phyloP scores from a whole-genome alignment of 2,888 invertebrate species.

The Eupithecia pulchellata region DNA sequence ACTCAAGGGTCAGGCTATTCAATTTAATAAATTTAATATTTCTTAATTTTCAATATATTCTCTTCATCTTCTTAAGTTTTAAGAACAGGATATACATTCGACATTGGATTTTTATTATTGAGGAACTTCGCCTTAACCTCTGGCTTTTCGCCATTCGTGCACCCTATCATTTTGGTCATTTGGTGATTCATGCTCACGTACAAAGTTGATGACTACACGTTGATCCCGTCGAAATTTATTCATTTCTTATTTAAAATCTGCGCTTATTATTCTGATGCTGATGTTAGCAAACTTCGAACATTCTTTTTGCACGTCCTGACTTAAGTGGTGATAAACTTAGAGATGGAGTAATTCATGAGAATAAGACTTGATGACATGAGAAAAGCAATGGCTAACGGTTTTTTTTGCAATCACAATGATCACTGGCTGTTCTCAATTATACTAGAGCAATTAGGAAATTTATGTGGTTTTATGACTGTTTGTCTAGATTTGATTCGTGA shows the following conservation, averaged over 20 bases:
- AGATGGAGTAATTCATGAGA: constrained; percentile 17
- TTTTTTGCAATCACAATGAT: constrained; percentile 1
- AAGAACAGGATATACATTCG: background rate
- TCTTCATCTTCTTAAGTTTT: background rate
- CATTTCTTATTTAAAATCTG: constrained; percentile 41
- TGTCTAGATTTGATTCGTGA: background rate
- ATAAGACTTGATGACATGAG: constrained; percentile 10
- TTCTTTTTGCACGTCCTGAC: constrained; percentile 17
- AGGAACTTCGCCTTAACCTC: background rate
- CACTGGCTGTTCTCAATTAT: background rate
- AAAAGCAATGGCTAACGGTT: constrained; percentile 6
- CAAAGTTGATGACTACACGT: constrained; percentile 44
- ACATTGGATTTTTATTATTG: background rate
- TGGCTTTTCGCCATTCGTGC: constrained; percentile 39
- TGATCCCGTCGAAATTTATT: constrained; percentile 41
- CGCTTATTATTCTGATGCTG: constrained; percentile 40
- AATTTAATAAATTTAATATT: constrained; percentile 3
- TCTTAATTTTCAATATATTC: background rate
- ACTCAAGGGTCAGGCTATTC: constrained; percentile 30
- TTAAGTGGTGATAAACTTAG: constrained; percentile 19
- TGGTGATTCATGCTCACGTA: constrained; percentile 49
- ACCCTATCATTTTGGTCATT: constrained; percentile 42
- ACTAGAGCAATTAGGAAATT: background rate
- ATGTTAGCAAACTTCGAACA: constrained; percentile 28
- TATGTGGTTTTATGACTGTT: background rate